Conservation (phyloP, 2,797 vertebrate genomes). For the Champsocephalus esox region DNA sequence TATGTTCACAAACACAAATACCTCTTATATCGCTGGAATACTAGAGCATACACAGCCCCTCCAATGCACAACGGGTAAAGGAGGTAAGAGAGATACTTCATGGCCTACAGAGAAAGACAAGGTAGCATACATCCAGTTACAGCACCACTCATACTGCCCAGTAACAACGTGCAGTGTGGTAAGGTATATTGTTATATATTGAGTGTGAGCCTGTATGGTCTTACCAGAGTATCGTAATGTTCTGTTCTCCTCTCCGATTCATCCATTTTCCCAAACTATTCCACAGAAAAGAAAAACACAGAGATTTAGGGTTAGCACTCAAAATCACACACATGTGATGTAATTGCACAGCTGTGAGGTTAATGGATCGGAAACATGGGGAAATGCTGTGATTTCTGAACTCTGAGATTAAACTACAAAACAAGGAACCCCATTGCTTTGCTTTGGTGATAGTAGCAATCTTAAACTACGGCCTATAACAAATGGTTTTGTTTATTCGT, state of each 20-base stretch:
- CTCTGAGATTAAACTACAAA: too few relatives aligned
- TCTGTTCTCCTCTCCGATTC: constrained; percentile 95
- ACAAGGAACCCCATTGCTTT: too few relatives aligned
- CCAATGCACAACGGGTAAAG: constrained; percentile 95
- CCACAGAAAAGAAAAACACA: constrained; percentile 24
- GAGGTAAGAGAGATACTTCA: constrained; percentile 96
- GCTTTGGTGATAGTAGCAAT: neutral
- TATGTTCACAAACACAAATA: constrained; percentile 52
- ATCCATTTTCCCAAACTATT: constrained; percentile 92
- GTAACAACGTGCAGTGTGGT: neutral
- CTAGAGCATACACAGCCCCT: constrained; percentile 93
- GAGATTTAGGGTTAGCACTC: neutral
- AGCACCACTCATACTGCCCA: neutral
- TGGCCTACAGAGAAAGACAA: constrained; percentile 85
- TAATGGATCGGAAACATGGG: neutral
- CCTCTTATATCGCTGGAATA: constrained; percentile 97
- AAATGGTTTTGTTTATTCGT: neutral
- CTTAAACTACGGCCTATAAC: neutral
- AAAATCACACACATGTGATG: neutral
- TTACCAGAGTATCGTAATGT: constrained; percentile 95
- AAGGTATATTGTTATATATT: neutral
- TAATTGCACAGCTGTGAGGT: neutral
- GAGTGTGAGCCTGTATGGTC: neutral
- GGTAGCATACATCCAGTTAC: neutral
- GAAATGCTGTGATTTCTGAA: neutral